Base-by-base conservation (phyloP, 2,797 vertebrate species). In the Crypturellus tataupa region DNA sequence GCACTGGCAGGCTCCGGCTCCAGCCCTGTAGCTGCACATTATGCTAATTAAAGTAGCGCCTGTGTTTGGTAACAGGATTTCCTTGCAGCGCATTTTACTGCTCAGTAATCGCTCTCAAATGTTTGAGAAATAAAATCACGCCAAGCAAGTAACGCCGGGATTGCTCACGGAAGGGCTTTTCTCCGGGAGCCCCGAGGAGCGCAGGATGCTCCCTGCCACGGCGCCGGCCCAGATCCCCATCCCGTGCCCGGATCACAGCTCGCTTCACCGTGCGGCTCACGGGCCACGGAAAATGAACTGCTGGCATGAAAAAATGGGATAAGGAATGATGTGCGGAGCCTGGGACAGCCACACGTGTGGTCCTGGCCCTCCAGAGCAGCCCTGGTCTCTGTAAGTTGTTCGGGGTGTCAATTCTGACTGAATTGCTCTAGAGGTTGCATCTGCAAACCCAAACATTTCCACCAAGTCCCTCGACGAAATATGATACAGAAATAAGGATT, bases 1-100 rank as follows among this genome's bases (percentile, higher is more conserved):
- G 87, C n/a, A 53, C 80, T 94, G 93, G 89, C 87, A 89, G 82
- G 87, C 91, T 89, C 60, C 55, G 14, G 90, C 7, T 87, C 90
- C 95, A 94, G 94, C 87, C 92, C 90, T 72, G 93, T 79, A 91
- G 17, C 91, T 73, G 79, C 87, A 64, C 5, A 62, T 91, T 91
- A 84, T 59, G 94, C 91, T 91, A 91, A 94, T 96, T 94, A 96
- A 95, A 95, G 94, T 49, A 91, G 35, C 89, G 87, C 73, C 91
- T 56, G 51, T 91, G 92, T 89, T 95, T 93, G 91, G 92, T 92
- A 94, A 95, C 89, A 88, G 89, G 94, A 93, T 95, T 97, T 95
- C 95, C 94, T 95, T 63, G 51, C 91, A 92, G 94, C 21, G 5
- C 64, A 33, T 85, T 95, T 95, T 40, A 12, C 89, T 69, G 49